Evolutionary conservation across 37 sponge, comb jelly and placozoan genomes (phyloP).

Genomic region (Bolinopsis microptera): DNA sequence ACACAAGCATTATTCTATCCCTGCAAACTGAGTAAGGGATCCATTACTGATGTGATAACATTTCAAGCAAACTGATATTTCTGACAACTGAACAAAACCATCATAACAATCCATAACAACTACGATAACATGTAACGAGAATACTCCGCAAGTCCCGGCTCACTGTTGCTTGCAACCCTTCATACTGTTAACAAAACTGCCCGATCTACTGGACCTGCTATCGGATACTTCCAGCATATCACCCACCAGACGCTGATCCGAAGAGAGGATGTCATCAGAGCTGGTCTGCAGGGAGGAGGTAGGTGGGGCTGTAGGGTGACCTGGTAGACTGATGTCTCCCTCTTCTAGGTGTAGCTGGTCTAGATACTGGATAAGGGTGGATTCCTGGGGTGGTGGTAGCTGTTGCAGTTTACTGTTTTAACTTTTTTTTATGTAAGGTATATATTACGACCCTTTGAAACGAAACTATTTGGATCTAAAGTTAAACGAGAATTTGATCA

Average conservation of each 20-base stretch:
- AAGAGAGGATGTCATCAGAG: not conserved
- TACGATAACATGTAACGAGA: no score
- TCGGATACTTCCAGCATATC: not conserved
- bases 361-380: conserved; percentile 39
- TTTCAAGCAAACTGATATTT: no score
- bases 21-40: no score
- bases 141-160: no score
- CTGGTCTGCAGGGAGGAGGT: not conserved
- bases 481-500: no score
- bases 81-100: not conserved
- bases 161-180: conserved; percentile 4
- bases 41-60: no score
- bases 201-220: not conserved
- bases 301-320: not conserved
- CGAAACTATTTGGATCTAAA: no score
- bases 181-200: not conserved
- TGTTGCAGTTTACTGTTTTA: no score
- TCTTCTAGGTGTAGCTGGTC: not conserved
- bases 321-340: not conserved
- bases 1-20: no score
- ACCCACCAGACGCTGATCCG: not conserved
- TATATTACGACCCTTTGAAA: no score
- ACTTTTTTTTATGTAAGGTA: no score
- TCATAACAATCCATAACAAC: no score
- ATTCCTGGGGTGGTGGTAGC: conserved; percentile 1